Evolutionary conservation across 2,888 invertebrate genomes (phyloP), one percentile per base, ranked within the genome.

Genomic region (Hecatera dysodea): DNA sequence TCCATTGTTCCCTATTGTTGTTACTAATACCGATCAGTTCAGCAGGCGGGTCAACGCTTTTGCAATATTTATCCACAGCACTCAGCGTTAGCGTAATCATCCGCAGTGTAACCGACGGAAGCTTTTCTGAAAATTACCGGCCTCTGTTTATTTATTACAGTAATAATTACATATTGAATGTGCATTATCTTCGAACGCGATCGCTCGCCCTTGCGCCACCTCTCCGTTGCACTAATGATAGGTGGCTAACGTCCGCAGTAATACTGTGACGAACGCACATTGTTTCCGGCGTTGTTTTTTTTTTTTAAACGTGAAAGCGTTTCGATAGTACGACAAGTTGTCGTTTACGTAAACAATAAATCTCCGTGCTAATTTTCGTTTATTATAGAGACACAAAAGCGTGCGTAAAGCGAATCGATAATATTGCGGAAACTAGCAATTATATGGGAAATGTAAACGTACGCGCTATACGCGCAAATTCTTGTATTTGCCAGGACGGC

Each of bases 11-110:
- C 87, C 79, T 82, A 72, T 74, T 85, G 85, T 91, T 90, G 87
- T 87, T 88, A 87, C 86, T 87, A 76, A 85, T 86, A 86, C 61
- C 81, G 81, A 79, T 75, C 81, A 78, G 86, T 86, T 86, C 85
- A 81, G 63, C 61, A 77, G 81, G 73, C 85, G 72, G 83, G 86
- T 87, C 85, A 87, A 82, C 73, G 87, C 75, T 90, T 88, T 89
- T 85, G 89, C 86, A 90, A 90, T 93, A 90, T 93, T 92, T 90
- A 91, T 86, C 85, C 87, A 89, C 86, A 87, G 81, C 83, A 78
- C 73, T 71, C 74, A 80, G 82, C 78, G 78, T 85, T 90, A 90
- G 80, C 86, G 88, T 92, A 92, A 93, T 92, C 92, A 91, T 90
- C 91, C 90, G 90, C 86, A 78, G 62, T 81, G 84, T 86, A 84